These are phyloP conservation scores for Xylocampa areola DNA, from an alignment of 2,888 invertebrate genomes.

Conservation along the genomic window DNA sequence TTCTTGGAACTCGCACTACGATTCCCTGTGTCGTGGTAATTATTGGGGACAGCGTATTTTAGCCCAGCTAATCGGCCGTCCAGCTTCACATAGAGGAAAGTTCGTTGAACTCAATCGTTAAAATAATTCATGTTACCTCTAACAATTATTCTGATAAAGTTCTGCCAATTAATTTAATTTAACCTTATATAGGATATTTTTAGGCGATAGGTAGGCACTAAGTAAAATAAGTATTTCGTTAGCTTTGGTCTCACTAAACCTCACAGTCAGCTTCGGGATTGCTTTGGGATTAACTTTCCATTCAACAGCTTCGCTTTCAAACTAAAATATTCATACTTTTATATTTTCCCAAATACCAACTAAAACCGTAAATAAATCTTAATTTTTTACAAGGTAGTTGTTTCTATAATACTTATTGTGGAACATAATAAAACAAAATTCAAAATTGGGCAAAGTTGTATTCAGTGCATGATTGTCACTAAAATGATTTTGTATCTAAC, in stretches of 20 bases:
- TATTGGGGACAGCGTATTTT: no score
- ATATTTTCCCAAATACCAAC: neutral
- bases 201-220: slow-evolving; percentile 11
- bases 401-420: slow-evolving; percentile 7
- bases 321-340: slow-evolving; percentile 41
- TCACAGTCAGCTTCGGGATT: slow-evolving; percentile 70
- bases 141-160: no score
- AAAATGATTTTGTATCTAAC: slow-evolving; percentile 4
- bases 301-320: slow-evolving; percentile 73
- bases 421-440: slow-evolving; percentile 2
- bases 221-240: slow-evolving; percentile 35
- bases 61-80: no score
- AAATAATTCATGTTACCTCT: no score
- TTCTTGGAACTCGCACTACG: no score
- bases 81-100: no score
- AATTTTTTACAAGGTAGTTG: slow-evolving; percentile 1
- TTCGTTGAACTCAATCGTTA: no score
- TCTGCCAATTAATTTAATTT: no score
- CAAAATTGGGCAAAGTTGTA: slow-evolving; percentile 7
- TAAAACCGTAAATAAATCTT: neutral
- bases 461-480: slow-evolving; percentile 27
- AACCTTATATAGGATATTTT: slow-evolving; percentile 22
- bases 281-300: slow-evolving; percentile 71
- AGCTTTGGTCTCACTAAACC: slow-evolving; percentile 57
- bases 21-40: no score